Conservation (phyloP, 2,113 vertebrate species). For the Jaculus jaculus region DNA sequence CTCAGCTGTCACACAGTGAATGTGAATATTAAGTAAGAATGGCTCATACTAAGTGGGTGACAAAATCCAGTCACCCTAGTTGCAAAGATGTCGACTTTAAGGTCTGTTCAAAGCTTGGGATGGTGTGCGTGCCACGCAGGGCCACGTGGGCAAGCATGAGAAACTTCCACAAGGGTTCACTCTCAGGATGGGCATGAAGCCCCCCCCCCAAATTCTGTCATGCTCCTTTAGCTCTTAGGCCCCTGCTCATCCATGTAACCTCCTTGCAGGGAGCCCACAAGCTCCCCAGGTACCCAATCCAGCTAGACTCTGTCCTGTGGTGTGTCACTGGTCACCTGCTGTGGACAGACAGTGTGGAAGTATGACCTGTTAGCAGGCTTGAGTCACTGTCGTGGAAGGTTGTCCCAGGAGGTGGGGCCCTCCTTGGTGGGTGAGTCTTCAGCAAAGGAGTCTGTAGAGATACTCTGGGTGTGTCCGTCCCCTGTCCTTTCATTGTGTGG, state of each 20-base stretch:
- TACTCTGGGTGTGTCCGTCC: fast-evolving
- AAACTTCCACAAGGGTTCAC: fast-evolving
- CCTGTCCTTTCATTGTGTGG: neutral
- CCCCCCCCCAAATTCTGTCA: neutral
- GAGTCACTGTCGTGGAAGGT: neutral
- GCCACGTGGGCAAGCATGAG: fast-evolving
- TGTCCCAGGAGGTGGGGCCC: neutral
- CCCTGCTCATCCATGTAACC: fast-evolving
- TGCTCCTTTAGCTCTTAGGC: fast-evolving
- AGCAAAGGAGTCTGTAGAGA: neutral
- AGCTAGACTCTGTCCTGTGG: neutral
- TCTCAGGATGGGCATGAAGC: neutral
- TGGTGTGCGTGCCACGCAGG: neutral
- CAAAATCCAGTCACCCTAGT: neutral
- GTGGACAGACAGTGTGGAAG: fast-evolving
- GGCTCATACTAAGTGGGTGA: too few species aligned
- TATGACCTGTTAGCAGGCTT: fast-evolving
- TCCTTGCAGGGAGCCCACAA: neutral
- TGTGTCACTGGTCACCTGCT: neutral
- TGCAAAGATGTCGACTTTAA: neutral
- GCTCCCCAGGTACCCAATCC: neutral
- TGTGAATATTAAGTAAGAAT: neutral
- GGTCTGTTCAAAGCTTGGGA: neutral
- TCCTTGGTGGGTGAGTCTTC: neutral
- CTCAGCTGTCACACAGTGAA: too few species aligned